These are phyloP conservation scores for Cremastobaeus sp. DNA, from an alignment of 2,888 invertebrate genomes.

Conservation along the genomic window DNA sequence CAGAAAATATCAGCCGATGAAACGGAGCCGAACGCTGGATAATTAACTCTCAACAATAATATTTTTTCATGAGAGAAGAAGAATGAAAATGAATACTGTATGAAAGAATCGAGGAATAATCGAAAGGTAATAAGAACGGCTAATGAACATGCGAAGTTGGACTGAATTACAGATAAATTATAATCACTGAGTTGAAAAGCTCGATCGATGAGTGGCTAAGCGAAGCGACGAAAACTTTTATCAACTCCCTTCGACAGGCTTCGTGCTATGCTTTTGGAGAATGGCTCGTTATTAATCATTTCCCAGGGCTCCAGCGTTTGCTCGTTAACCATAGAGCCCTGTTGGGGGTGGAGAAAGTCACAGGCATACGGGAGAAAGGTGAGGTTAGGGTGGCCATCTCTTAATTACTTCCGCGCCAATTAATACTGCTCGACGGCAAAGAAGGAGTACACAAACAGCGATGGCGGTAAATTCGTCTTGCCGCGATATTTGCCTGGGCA, in stretches of 20 bases:
- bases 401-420: slow-evolving; percentile 77
- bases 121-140: no score
- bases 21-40: no score
- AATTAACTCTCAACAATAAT: no score
- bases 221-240: slow-evolving; percentile 66
- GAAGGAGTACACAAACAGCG: slow-evolving; percentile 66
- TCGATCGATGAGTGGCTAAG: slow-evolving; percentile 55
- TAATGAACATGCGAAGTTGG: slow-evolving; percentile 29
- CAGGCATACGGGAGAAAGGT: slow-evolving; percentile 51
- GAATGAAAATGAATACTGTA: slow-evolving; percentile 15
- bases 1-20: no score
- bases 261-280: slow-evolving; percentile 70
- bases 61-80: no score
- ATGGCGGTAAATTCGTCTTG: no score
- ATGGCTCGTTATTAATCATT: slow-evolving; percentile 77
- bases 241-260: slow-evolving; percentile 70
- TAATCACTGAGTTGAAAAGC: slow-evolving; percentile 42
- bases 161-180: slow-evolving; percentile 46
- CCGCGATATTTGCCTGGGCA: no score
- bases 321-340: slow-evolving; percentile 71
- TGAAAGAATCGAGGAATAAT: slow-evolving; percentile 22
- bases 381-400: slow-evolving; percentile 70
- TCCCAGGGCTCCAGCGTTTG: slow-evolving; percentile 69
- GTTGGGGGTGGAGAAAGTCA: slow-evolving; percentile 60
- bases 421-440: slow-evolving; percentile 71